Evolutionary conservation across 2,113 vertebrate species (phyloP).

Genomic region (Crotalus tigris): DNA sequence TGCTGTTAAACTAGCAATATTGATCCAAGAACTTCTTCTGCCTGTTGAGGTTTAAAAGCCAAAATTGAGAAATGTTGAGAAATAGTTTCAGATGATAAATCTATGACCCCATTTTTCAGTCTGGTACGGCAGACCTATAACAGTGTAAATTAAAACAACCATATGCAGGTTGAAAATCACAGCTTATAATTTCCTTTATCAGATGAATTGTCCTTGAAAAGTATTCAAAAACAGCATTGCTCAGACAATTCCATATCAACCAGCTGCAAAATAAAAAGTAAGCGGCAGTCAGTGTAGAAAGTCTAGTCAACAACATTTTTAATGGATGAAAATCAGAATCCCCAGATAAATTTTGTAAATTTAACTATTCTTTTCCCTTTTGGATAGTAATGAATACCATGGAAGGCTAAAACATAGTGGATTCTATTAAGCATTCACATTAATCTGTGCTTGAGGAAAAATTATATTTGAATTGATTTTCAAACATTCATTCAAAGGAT

Average conservation of each 20-base stretch:
- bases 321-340: background rate
- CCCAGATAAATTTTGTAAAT: background rate
- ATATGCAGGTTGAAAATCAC: background rate
- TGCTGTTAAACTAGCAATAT: constrained; percentile 42
- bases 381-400: background rate
- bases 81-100: background rate
- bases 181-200: background rate
- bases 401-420: background rate
- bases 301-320: background rate
- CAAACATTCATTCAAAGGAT: background rate
- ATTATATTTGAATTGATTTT: background rate
- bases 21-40: background rate
- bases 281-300: background rate
- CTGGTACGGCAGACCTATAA: background rate
- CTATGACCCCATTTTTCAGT: background rate
- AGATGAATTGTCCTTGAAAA: background rate
- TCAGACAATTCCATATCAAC: background rate
- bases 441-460: background rate
- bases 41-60: background rate
- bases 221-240: background rate
- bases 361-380: background rate
- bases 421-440: background rate
- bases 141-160: background rate
- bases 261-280: background rate
- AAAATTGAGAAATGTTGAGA: background rate